Conservation (phyloP, 2,797 vertebrate species). For the Ctenochaetus hawaiiensis region DNA sequence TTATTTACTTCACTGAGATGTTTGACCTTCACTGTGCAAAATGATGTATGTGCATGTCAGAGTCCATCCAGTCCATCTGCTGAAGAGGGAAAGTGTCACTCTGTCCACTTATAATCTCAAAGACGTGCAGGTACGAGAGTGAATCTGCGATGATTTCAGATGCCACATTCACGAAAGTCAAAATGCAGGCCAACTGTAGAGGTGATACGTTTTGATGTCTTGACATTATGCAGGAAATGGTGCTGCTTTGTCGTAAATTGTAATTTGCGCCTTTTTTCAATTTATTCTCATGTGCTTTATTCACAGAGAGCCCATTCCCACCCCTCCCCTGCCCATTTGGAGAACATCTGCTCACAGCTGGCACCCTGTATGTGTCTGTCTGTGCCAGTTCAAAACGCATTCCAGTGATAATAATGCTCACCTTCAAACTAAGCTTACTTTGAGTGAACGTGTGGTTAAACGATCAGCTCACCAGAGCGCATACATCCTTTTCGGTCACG, state of each 20-base stretch:
- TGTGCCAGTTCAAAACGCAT: background rate
- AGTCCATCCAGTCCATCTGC: too few relatives aligned
- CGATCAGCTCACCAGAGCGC: background rate
- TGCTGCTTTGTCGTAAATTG: background rate
- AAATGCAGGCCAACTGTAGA: background rate
- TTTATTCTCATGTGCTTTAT: background rate
- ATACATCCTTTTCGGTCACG: too few relatives aligned
- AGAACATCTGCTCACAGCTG: conserved; percentile 27
- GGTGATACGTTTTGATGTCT: background rate
- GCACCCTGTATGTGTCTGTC: background rate
- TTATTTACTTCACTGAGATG: background rate
- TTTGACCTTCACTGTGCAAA: background rate
- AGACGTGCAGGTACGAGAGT: too few relatives aligned
- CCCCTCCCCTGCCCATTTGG: background rate
- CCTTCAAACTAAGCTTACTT: background rate
- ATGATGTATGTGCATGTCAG: too few relatives aligned
- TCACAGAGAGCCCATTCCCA: background rate
- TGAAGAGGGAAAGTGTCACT: too few relatives aligned
- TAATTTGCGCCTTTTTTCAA: too few relatives aligned
- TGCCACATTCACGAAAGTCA: too few relatives aligned
- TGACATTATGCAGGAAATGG: background rate
- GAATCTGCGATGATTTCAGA: too few relatives aligned
- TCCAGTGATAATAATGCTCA: background rate
- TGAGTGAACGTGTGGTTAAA: background rate
- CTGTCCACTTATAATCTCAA: too few relatives aligned